Percentiles rank a stretch among this genome's conserved stretches.
Conservation (phyloP, 2,888 invertebrate species). For the Drosophila flavopinicola region DNA sequence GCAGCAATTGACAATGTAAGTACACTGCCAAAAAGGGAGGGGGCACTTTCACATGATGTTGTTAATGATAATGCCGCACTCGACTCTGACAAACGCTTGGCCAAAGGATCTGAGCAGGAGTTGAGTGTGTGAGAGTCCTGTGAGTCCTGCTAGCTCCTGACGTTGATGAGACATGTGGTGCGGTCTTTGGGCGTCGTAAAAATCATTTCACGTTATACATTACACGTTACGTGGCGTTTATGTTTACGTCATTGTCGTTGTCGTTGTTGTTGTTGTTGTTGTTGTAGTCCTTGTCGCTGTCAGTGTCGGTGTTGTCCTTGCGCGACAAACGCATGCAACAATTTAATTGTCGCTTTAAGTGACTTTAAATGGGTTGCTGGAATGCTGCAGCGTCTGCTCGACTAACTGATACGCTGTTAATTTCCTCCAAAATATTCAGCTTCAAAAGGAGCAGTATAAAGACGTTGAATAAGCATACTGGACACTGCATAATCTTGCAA, state of each 20-base stretch:
- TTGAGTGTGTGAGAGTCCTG: too few species aligned
- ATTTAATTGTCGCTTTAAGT: slow-evolving; percentile 80
- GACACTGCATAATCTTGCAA: too few species aligned
- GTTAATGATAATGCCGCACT: slow-evolving; percentile 72
- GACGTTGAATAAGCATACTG: too few species aligned
- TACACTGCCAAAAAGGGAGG: background rate
- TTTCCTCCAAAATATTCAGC: background rate
- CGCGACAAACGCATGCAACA: slow-evolving; percentile 50
- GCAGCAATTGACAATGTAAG: slow-evolving; percentile 63
- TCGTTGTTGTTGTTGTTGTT: slow-evolving; percentile 30
- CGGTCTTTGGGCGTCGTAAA: slow-evolving; percentile 67
- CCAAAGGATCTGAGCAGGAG: slow-evolving; percentile 3
- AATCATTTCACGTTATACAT: slow-evolving; percentile 75
- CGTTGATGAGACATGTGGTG: slow-evolving; percentile 75
- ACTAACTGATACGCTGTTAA: slow-evolving; percentile 5
- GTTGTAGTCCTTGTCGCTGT: slow-evolving; percentile 46
- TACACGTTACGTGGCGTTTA: slow-evolving; percentile 73
- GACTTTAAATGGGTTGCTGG: slow-evolving; percentile 55
- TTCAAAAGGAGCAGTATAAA: too few species aligned
- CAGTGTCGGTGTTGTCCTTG: slow-evolving; percentile 45
- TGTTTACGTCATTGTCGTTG: slow-evolving; percentile 65
- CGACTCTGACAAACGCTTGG: slow-evolving; percentile 39
- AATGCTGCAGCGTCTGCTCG: background rate
- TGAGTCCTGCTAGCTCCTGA: slow-evolving; percentile 53
- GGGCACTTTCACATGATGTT: slow-evolving; percentile 62